These are phyloP conservation scores for Odocoileus virginianus DNA, from an alignment of 2,113 vertebrate genomes.

Conservation along the genomic window DNA sequence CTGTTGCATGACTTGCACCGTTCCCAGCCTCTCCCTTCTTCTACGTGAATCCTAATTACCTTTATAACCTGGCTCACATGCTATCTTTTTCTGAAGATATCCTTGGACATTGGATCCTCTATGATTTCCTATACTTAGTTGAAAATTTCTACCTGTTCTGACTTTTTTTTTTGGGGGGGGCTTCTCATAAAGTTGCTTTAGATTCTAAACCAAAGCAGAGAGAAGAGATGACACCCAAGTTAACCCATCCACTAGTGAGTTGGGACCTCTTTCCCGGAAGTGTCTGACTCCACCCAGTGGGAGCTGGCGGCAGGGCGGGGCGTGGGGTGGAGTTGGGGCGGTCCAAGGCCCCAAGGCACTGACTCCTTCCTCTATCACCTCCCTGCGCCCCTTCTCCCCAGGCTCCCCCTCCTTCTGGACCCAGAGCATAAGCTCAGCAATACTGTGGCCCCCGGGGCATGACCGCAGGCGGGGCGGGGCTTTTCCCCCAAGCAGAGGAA, in stretches of 20 bases:
- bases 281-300: background rate
- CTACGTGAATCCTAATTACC: no score
- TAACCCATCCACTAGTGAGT: background rate
- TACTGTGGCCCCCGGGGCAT: no score
- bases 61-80: background rate
- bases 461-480: fast-evolving
- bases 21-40: background rate
- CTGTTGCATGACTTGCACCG: background rate
- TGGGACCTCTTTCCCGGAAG: background rate
- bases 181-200: constrained; percentile 70
- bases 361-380: background rate
- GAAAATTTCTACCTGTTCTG: background rate
- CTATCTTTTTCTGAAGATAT: background rate
- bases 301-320: background rate
- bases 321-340: background rate
- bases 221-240: constrained; percentile 46
- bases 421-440: background rate
- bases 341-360: no score
- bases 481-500: background rate
- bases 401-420: background rate
- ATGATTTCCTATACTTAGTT: background rate
- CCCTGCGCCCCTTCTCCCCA: background rate
- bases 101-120: background rate
- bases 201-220: constrained; percentile 66
- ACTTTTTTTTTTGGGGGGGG: background rate